phyloP scores from a whole-genome alignment of 2,797 vertebrate genomes.

The Halcyon smyrnensis region DNA sequence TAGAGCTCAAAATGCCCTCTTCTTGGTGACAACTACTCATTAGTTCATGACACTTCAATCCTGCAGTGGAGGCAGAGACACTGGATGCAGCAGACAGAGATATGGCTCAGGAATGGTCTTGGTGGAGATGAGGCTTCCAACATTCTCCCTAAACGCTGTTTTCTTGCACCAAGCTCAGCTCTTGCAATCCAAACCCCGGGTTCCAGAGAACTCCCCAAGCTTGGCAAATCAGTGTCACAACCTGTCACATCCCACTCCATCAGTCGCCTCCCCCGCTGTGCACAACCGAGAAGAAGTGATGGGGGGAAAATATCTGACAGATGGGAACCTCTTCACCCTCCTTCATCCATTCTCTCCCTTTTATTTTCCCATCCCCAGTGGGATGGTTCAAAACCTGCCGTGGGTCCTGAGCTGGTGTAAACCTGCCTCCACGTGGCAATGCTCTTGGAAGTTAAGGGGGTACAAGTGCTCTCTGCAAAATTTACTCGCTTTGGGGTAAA shows the following conservation, averaged over 20 bases:
- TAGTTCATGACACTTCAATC: not conserved
- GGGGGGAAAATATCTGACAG: not conserved
- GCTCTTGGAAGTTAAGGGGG: not conserved
- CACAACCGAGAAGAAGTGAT: not conserved
- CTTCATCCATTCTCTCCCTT: not conserved
- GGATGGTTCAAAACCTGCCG: rapidly evolving
- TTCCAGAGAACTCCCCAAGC: not conserved
- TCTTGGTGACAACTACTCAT: not conserved
- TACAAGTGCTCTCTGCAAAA: not conserved
- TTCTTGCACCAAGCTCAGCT: not conserved
- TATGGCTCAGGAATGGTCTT: rapidly evolving
- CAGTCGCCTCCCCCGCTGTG: not conserved
- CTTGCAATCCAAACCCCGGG: not conserved
- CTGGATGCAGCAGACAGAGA: not conserved
- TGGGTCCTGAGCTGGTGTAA: not conserved
- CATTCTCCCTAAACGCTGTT: not conserved
- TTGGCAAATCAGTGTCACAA: rapidly evolving
- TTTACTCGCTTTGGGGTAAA: not conserved
- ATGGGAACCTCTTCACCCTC: rapidly evolving
- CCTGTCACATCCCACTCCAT: not conserved
- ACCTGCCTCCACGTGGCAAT: rapidly evolving
- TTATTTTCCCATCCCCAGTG: rapidly evolving
- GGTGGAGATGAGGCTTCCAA: not conserved
- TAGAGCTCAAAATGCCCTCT: not conserved
- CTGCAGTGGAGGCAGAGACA: no score